Evolutionary conservation across 1,140 invertebrate species (phyloP), one percentile per base, ranked within the genome.

Genomic region (Mycetomoellerius zeteki): DNA sequence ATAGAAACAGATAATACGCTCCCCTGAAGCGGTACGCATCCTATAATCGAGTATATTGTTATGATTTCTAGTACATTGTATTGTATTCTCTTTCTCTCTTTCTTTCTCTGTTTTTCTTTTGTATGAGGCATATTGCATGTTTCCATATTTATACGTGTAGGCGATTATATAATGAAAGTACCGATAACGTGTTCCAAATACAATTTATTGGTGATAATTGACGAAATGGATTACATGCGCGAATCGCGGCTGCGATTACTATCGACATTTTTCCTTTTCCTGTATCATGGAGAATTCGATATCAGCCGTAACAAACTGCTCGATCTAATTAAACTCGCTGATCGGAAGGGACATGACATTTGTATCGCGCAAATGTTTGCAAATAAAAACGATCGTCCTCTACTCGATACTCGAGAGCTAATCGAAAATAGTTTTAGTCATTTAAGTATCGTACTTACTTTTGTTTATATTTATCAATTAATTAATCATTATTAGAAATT

Each of bases 161-260:
- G 14, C 6, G 27, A 30, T 1, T 16, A 24, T 30, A 65, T 65
- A 65, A 65, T 65, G 62, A 33, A 65, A 16, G 65, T 30, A 54
- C 27, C 56, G 43, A 78, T 86, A 89, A 89, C 85, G 50, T 16
- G 21, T 43, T 52, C 52, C 43, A 43, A 50, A 30, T n/a, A 67
- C 71, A 78, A 86, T 89, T 89, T 89, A 89, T 88, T n/a, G 54
- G 60, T 37, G 71, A 89, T 89, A 89, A 89, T 75, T 65, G 67
- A 89, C 19, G 33, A 88, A 88, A 54, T 24, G 27, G 69, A 86
- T 89, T 89, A 88, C 50, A 85, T 37, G 27, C 73, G 75, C 16
- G 82, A 64, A 77, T 85, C 50, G n/a, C 21, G 33, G 33, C 27
- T 54, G 12, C 37, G 64, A 84, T 71, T 52, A 58, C 30, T 21